These are phyloP conservation scores for Dyspetes luteomarginatus DNA, from an alignment of 2,888 invertebrate species.

Conservation along the genomic window DNA sequence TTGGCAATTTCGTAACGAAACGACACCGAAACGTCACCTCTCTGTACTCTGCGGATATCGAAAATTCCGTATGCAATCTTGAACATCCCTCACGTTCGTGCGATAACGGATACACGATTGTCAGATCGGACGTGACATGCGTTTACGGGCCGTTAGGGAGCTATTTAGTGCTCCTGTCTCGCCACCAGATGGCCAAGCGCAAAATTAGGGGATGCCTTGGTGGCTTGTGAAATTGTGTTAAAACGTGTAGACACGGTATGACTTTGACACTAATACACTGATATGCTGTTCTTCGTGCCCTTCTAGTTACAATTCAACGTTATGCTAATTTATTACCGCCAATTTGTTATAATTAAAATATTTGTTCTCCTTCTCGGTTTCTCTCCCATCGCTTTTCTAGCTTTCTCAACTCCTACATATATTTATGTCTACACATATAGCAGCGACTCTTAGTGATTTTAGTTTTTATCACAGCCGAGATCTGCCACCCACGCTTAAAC, in stretches of 20 bases:
- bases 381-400: conserved; percentile 16
- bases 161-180: too few species aligned
- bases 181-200: too few species aligned
- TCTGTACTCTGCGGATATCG: too few species aligned
- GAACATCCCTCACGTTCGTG: too few species aligned
- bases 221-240: background rate
- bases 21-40: too few species aligned
- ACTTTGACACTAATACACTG: background rate
- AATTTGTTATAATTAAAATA: conserved; percentile 62
- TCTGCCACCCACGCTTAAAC: conserved; percentile 46
- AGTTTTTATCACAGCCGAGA: conserved; percentile 23
- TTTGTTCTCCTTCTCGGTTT: conserved; percentile 16
- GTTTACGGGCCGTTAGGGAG: too few species aligned
- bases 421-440: conserved; percentile 27
- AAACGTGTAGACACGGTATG: background rate
- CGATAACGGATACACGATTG: too few species aligned
- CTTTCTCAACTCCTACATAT: conserved; percentile 14
- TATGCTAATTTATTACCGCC: conserved; percentile 68
- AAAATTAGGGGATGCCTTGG: too few species aligned
- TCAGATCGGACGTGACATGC: too few species aligned
- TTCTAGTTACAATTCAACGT: conserved; percentile 59
- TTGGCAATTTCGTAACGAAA: too few species aligned
- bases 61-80: too few species aligned
- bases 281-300: background rate
- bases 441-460: background rate